Conservation (phyloP, 2,797 vertebrate species). For the Euthynnus affinis region DNA sequence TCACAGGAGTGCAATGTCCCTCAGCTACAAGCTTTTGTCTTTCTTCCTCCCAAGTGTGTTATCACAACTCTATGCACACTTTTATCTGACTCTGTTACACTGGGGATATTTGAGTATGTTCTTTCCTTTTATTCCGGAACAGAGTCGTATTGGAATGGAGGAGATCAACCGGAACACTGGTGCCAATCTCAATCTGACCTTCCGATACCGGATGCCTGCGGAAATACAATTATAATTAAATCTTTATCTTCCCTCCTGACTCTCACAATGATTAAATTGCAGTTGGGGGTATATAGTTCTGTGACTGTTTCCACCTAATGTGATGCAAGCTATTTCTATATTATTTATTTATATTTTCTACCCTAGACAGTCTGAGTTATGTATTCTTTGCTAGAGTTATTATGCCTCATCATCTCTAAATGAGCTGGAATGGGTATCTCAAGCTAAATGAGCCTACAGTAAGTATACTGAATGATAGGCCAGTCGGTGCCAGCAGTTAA, state of each 20-base stretch:
- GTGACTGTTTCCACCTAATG: constrained; percentile 39
- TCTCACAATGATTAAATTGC: constrained; percentile 56
- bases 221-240: constrained; percentile 72
- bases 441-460: constrained; percentile 39
- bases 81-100: constrained; percentile 56
- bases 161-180: constrained; percentile 60
- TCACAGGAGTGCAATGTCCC: constrained; percentile 27
- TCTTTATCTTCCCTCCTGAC: constrained; percentile 62
- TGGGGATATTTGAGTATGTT: constrained; percentile 54
- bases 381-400: constrained; percentile 35
- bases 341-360: constrained; percentile 55
- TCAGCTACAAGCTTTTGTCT: constrained; percentile 33
- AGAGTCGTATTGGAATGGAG: constrained; percentile 41
- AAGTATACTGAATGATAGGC: constrained; percentile 35
- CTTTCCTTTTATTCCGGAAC: constrained; percentile 57
- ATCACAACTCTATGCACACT: constrained; percentile 51
- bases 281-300: constrained; percentile 37
- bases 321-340: constrained; percentile 45
- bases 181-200: constrained; percentile 75
- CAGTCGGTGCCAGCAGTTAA: constrained; percentile 28
- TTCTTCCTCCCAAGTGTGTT: constrained; percentile 53
- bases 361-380: constrained; percentile 20
- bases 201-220: constrained; percentile 52
- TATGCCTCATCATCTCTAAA: constrained; percentile 40
- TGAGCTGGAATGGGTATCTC: constrained; percentile 46